Evolutionary conservation across 1,140 invertebrate species (phyloP).

Genomic region (Danaus melanippus): DNA sequence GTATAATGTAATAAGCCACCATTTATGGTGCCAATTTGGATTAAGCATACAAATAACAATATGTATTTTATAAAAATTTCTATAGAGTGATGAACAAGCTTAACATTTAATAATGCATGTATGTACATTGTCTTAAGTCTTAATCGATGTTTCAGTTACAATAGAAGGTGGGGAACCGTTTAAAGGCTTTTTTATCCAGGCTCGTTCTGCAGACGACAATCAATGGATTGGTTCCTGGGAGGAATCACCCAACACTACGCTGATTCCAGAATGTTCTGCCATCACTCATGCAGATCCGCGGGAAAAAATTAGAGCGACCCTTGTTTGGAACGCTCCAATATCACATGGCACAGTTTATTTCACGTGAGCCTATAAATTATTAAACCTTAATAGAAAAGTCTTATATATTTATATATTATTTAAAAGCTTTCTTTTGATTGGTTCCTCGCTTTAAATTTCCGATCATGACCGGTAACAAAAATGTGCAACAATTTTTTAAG

Average conservation of each 20-base stretch:
- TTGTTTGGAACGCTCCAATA: constrained; percentile 83
- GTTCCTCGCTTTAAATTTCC: too few relatives aligned
- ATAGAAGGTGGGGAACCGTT: constrained; percentile 75
- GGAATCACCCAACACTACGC: constrained; percentile 79
- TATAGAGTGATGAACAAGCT: too few relatives aligned
- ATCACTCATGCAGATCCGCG: constrained; percentile 85
- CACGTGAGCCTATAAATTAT: constrained; percentile 75
- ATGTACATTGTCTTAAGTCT: neutral
- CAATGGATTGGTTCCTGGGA: constrained; percentile 82
- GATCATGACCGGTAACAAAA: too few relatives aligned
- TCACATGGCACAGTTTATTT: constrained; percentile 81
- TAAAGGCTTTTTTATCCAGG: constrained; percentile 87
- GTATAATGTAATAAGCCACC: too few relatives aligned
- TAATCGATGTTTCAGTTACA: constrained; percentile 69
- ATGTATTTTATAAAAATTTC: too few relatives aligned
- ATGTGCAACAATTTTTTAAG: too few relatives aligned
- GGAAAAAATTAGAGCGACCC: constrained; percentile 79
- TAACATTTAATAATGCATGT: neutral
- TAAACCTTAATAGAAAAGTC: neutral
- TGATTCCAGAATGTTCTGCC: constrained; percentile 83
- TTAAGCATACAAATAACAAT: too few relatives aligned
- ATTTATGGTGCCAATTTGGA: too few relatives aligned
- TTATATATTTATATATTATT: too few relatives aligned
- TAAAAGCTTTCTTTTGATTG: too few relatives aligned
- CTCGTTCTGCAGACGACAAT: constrained; percentile 78